Evolutionary conservation across 2,888 invertebrate genomes (phyloP).

Genomic region (Nudaria mundana): DNA sequence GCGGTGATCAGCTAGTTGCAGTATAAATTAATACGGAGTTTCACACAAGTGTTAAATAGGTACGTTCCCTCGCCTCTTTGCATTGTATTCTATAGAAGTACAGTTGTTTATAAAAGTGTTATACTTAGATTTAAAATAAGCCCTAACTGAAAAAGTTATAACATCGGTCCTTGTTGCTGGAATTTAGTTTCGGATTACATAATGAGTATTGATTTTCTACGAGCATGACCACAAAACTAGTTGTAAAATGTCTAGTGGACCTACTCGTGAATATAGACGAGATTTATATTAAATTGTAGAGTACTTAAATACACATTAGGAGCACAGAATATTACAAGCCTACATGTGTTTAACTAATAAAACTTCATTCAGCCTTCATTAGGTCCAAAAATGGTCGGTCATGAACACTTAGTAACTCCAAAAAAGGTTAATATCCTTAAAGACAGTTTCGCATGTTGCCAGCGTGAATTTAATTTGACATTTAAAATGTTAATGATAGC

Average conservation of each 20-base stretch:
- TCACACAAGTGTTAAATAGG: constrained; percentile 20
- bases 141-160: not conserved
- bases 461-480: too few species aligned
- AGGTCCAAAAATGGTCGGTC: not conserved
- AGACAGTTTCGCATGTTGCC: too few species aligned
- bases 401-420: not conserved
- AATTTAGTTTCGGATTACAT: too few species aligned
- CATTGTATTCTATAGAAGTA: constrained; percentile 16
- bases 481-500: too few species aligned
- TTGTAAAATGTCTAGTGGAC: too few species aligned
- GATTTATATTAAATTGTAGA: too few species aligned
- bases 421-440: not conserved
- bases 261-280: too few species aligned
- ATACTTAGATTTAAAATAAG: not conserved
- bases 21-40: constrained; percentile 9
- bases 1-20: too few species aligned
- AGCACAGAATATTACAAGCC: not conserved
- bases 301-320: not conserved
- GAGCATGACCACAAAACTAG: too few species aligned
- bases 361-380: not conserved
- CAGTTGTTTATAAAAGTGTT: constrained; percentile 7
- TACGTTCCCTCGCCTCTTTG: constrained; percentile 25
- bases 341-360: not conserved
- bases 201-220: too few species aligned
- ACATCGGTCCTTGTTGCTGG: too few species aligned